phyloP scores from a whole-genome alignment of 2,888 invertebrate species.

The Thymelicus sylvestris region DNA sequence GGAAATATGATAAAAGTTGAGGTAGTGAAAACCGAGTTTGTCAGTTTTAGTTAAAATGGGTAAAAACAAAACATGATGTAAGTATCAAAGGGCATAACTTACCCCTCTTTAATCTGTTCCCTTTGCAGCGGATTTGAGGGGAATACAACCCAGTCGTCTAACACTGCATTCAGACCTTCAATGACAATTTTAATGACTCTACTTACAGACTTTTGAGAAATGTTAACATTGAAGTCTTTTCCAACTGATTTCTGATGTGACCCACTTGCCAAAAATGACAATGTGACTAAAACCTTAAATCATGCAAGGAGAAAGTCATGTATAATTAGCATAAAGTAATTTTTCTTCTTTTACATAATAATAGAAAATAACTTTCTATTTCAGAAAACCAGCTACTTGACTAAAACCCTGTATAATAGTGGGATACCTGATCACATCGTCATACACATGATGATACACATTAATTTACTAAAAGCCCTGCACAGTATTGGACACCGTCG shows the following conservation, averaged over 20 bases:
- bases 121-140: conserved; percentile 55
- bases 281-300: conserved; percentile 58
- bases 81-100: conserved; percentile 24
- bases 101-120: conserved; percentile 63
- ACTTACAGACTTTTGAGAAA: conserved; percentile 67
- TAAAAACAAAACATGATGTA: background rate
- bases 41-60: background rate
- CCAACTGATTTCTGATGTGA: conserved; percentile 63
- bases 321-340: too few species aligned
- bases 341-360: too few species aligned
- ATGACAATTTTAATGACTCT: conserved; percentile 60
- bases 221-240: conserved; percentile 61
- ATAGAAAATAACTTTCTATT: too few species aligned
- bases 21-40: too few species aligned
- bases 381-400: too few species aligned
- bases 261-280: conserved; percentile 62
- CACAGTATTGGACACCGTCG: too few species aligned
- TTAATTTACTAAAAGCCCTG: too few species aligned
- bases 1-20: too few species aligned
- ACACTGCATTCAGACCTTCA: conserved; percentile 60
- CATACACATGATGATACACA: too few species aligned
- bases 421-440: too few species aligned
- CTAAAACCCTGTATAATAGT: too few species aligned
- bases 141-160: conserved; percentile 59
- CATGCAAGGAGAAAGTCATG: background rate